Percentiles rank a stretch among this genome's conserved stretches.
These are phyloP conservation scores for Brachionus paranguensis DNA, from an alignment of 1,140 invertebrate genomes.

Conservation along the genomic window DNA sequence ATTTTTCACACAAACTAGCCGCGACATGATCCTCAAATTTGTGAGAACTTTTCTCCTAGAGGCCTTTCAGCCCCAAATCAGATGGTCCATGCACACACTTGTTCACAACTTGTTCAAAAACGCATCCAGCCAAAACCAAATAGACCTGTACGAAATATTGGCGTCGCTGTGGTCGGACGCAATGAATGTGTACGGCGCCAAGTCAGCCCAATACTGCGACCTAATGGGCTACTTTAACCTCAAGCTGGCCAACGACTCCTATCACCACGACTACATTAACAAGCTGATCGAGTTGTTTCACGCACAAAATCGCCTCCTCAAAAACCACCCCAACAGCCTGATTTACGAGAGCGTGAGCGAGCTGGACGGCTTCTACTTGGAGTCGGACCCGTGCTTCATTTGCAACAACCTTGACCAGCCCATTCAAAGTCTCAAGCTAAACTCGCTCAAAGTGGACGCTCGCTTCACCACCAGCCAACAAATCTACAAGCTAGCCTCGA, in stretches of 20 bases:
- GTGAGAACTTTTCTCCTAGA: conserved; percentile 83
- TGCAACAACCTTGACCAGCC: conserved; percentile 95
- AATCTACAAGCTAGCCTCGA: conserved; percentile 85
- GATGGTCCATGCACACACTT: conserved; percentile 81
- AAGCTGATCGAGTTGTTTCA: conserved; percentile 76
- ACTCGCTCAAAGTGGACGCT: conserved; percentile 86
- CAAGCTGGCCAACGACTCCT: conserved; percentile 60
- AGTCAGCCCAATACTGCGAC: conserved; percentile 92
- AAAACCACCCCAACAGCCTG: conserved; percentile 77
- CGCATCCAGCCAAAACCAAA: conserved; percentile 67
- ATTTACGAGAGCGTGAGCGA: conserved; percentile 75
- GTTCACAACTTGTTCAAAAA: conserved; percentile 60
- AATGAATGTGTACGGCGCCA: conserved; percentile 79
- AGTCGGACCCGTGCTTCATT: conserved; percentile 90
- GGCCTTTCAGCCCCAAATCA: conserved; percentile 80
- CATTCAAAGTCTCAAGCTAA: conserved; percentile 72
- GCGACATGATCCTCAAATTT: conserved; percentile 67
- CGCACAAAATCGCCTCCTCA: conserved; percentile 76
- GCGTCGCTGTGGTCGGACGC: conserved; percentile 81
- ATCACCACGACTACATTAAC: conserved; percentile 59
- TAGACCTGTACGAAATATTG: conserved; percentile 70
- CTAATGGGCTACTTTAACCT: conserved; percentile 84
- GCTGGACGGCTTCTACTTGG: conserved; percentile 88
- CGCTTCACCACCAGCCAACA: conserved; percentile 96
- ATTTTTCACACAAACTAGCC: conserved; percentile 66